phyloP scores from a whole-genome alignment of 2,797 vertebrate genomes.

The Hydrocynus forskahlii region DNA sequence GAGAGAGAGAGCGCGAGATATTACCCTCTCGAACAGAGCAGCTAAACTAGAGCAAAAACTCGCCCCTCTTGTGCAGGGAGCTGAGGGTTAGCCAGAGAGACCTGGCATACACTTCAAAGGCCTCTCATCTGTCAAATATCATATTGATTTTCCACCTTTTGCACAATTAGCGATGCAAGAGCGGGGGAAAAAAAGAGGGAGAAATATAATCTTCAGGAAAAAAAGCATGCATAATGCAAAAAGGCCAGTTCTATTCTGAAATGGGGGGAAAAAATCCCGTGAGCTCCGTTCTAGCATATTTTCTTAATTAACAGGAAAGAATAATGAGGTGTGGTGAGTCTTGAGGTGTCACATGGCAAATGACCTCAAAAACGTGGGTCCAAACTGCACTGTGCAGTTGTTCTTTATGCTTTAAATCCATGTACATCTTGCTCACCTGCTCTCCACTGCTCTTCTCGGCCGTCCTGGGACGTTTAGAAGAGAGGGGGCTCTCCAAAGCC shows the following conservation, averaged over 20 bases:
- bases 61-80: constrained; percentile 68
- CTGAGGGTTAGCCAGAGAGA: constrained; percentile 69
- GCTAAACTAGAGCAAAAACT: constrained; percentile 59
- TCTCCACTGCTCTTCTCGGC: constrained; percentile 89
- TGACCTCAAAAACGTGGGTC: constrained; percentile 25
- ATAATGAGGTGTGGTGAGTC: constrained; percentile 67
- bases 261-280: constrained; percentile 52
- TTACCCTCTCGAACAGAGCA: constrained; percentile 48
- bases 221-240: constrained; percentile 64
- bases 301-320: constrained; percentile 63
- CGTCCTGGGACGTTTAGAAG: constrained; percentile 90
- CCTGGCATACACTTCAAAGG: constrained; percentile 79
- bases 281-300: constrained; percentile 62
- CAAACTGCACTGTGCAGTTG: background rate
- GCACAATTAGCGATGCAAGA: constrained; percentile 78
- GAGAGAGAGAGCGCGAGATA: constrained; percentile 27
- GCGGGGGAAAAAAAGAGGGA: constrained; percentile 65
- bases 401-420: background rate
- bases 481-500: constrained; percentile 83
- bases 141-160: constrained; percentile 82
- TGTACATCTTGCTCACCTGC: constrained; percentile 82
- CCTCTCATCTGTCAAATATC: constrained; percentile 80
- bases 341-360: constrained; percentile 59
- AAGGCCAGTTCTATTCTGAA: constrained; percentile 58
- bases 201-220: constrained; percentile 69